Base-by-base conservation (phyloP, 1,140 invertebrate species). In the Trypoxylus dichotomus region DNA sequence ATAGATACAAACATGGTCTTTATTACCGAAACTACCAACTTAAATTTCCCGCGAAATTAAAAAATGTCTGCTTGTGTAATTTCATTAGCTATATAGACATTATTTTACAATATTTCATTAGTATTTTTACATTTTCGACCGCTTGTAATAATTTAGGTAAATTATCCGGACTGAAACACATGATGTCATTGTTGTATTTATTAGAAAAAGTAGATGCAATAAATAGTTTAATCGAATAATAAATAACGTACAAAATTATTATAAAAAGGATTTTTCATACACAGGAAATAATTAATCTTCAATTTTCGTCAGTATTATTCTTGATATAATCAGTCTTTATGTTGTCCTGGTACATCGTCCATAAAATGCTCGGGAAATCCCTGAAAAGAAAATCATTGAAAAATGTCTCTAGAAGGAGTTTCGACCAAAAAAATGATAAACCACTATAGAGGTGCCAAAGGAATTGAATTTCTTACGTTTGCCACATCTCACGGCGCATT, bases 401-500 rank as follows among this genome's bases (percentile, higher is more conserved):
- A 79, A 74, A 37, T 37, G 32, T 37, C 10, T 37, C 5, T 37
- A 74, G 11, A 75, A 82, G 37, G n/a, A n/a, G n/a, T n/a, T n/a
- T n/a, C n/a, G n/a, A n/a, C n/a, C n/a, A n/a, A n/a, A n/a, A n/a
- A n/a, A n/a, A n/a, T n/a, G n/a, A n/a, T n/a, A n/a, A n/a, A n/a
- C n/a, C n/a, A n/a, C n/a, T n/a, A n/a, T n/a, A n/a, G n/a, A n/a
- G n/a, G n/a, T n/a, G n/a, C n/a, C n/a, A n/a, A n/a, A n/a, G n/a
- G n/a, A 41, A 7, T 71, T 15, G 7, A 71, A 71, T 32, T 71
- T 5, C 80, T 82, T 82, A 91, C 90, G 79, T 83, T 86, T 87
- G 79, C 92, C 91, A 83, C 92, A 93, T 3, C 75, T 74, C 71
- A 85, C 79, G 0, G 91, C 90, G 81, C 92, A 93, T 11, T 84